Conservation (phyloP, 2,113 vertebrate species). For the Apus apus region DNA sequence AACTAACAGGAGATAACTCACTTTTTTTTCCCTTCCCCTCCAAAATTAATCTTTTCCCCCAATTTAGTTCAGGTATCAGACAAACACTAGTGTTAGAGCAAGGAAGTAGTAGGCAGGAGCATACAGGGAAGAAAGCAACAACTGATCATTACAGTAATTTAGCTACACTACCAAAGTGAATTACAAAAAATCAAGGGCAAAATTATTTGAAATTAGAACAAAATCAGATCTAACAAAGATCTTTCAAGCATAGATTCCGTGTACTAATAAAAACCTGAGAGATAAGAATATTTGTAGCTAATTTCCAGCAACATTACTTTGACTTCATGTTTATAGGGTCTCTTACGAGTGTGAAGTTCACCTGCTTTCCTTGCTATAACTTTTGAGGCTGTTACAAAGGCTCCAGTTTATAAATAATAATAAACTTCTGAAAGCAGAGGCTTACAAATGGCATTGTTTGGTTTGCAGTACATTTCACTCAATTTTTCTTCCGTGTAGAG, state of each 20-base stretch:
- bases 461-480: conserved; percentile 7
- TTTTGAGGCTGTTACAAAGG: neutral
- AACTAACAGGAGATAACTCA: neutral
- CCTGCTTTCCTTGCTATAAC: neutral
- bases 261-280: neutral
- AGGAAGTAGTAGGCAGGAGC: neutral
- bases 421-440: conserved; percentile 27
- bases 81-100: neutral
- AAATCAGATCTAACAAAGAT: neutral
- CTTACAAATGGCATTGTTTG: conserved; percentile 38
- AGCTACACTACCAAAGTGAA: neutral
- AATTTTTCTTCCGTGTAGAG: neutral
- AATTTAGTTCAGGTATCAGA: neutral
- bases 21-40: neutral
- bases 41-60: neutral
- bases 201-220: neutral
- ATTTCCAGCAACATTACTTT: neutral
- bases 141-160: neutral
- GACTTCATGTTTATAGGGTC: neutral
- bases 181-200: neutral
- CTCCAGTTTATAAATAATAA: conserved; percentile 42
- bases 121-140: neutral
- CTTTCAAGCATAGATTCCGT: neutral
- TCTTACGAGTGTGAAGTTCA: neutral
- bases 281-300: neutral